Percentiles rank a stretch among this genome's conserved stretches.
Evolutionary conservation across 2,113 vertebrate genomes (phyloP).

Genomic region (Engystomops pustulosus): DNA sequence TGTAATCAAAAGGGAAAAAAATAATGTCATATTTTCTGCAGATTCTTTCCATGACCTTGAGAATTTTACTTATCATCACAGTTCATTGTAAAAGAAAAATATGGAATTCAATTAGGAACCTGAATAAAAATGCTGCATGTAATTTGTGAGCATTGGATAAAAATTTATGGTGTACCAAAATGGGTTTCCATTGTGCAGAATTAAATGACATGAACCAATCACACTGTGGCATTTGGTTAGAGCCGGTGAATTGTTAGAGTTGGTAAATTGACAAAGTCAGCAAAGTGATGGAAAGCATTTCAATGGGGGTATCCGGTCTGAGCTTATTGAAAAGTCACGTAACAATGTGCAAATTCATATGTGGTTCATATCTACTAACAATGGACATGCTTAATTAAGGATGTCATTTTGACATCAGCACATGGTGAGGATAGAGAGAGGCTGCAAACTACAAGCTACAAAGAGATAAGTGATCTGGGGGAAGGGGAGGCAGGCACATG

Average conservation of each 20-base stretch:
- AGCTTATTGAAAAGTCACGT: constrained; percentile 11
- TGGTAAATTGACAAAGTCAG: constrained; percentile 52
- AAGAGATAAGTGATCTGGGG: no score
- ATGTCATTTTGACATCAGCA: no score
- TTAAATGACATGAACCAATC: constrained; percentile 19
- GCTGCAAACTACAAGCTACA: no score
- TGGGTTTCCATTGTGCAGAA: constrained; percentile 19
- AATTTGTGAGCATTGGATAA: constrained; percentile 36
- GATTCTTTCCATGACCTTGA: constrained; percentile 28
- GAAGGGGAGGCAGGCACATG: no score
- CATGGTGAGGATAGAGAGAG: no score
- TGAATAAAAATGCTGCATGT: background rate
- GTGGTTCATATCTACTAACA: no score
- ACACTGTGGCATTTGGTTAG: background rate
- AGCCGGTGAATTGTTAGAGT: constrained; percentile 57
- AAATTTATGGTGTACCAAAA: constrained; percentile 57
- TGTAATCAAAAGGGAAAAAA: constrained; percentile 21
- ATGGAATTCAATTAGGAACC: constrained; percentile 20
- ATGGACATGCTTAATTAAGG: no score
- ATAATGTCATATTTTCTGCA: background rate
- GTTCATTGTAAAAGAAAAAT: background rate
- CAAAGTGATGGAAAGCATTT: constrained; percentile 28
- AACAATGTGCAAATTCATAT: no score
- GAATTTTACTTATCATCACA: background rate
- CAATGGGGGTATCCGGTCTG: constrained; percentile 2